phyloP scores from a whole-genome alignment of 2,113 vertebrate genomes.

The Lampris incognitus region DNA sequence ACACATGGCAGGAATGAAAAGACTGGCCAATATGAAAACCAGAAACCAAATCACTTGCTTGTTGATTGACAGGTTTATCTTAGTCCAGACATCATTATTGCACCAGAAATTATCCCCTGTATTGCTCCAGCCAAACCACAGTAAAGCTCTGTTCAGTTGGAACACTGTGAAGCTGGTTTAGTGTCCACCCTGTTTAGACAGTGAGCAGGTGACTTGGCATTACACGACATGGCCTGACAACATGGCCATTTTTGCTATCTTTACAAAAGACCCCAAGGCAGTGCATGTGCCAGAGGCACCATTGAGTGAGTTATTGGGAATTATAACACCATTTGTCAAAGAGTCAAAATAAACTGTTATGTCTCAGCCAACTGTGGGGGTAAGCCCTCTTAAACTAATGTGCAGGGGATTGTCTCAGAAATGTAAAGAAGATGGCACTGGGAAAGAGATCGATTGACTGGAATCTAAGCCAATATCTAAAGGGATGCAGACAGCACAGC shows the following conservation, averaged over 20 bases:
- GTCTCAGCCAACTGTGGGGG: slow-evolving; percentile 4
- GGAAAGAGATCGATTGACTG: slow-evolving; percentile 23
- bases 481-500: slow-evolving; percentile 45
- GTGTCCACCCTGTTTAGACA: slow-evolving; percentile 27
- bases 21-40: slow-evolving; percentile 2
- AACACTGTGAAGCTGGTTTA: slow-evolving; percentile 15
- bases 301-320: slow-evolving; percentile 29
- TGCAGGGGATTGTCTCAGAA: slow-evolving; percentile 42
- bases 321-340: slow-evolving; percentile 46
- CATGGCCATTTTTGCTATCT: slow-evolving; percentile 43
- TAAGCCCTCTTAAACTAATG: slow-evolving; percentile 13
- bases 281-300: slow-evolving; percentile 13
- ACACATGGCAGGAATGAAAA: background rate
- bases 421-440: slow-evolving; percentile 51
- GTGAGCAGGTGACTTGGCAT: slow-evolving; percentile 44
- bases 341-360: slow-evolving; percentile 55
- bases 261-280: slow-evolving; percentile 32
- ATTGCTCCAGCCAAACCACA: slow-evolving; percentile 37
- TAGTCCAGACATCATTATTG: slow-evolving; percentile 13
- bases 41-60: background rate
- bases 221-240: background rate
- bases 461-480: slow-evolving; percentile 15
- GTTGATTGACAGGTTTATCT: slow-evolving; percentile 39
- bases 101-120: slow-evolving; percentile 18
- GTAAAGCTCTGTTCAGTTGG: slow-evolving; percentile 33